These are phyloP conservation scores for Drosophila borborema DNA, from an alignment of 2,888 invertebrate genomes.

Conservation along the genomic window DNA sequence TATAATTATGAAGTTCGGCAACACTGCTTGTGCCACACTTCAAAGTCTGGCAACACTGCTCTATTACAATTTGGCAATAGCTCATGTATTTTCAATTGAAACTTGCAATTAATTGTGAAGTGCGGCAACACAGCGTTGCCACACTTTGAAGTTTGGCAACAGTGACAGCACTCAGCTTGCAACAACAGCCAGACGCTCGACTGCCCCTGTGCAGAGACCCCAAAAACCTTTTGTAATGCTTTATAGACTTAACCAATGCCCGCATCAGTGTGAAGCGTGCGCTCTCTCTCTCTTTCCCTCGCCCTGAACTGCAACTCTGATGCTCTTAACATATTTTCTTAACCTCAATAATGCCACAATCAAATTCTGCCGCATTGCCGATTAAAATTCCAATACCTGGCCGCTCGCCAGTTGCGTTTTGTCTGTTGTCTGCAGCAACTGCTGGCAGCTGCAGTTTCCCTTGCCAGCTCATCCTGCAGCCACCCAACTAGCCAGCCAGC, in stretches of 20 bases:
- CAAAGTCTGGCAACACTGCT: neutral
- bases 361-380: conserved; percentile 75
- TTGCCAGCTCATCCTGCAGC: neutral
- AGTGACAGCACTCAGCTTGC: neutral
- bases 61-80: neutral
- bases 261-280: conserved; percentile 5
- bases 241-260: conserved; percentile 32
- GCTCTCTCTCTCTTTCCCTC: neutral
- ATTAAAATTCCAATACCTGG: conserved; percentile 70
- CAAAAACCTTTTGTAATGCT: conserved; percentile 19
- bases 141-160: conserved; percentile 32
- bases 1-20: neutral
- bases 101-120: conserved; percentile 3
- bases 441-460: neutral
- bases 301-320: conserved; percentile 22
- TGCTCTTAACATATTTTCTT: conserved; percentile 71
- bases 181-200: too few relatives aligned
- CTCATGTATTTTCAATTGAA: neutral
- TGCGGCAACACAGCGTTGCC: conserved; percentile 12
- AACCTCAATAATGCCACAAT: conserved; percentile 78
- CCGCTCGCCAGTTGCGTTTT: conserved; percentile 46
- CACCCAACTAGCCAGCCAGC: neutral
- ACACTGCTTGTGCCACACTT: neutral
- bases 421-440: conserved; percentile 4
- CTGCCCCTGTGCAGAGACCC: neutral